Evolutionary conservation across 2,888 invertebrate species (phyloP).

Genomic region (Eretmocerus hayati): DNA sequence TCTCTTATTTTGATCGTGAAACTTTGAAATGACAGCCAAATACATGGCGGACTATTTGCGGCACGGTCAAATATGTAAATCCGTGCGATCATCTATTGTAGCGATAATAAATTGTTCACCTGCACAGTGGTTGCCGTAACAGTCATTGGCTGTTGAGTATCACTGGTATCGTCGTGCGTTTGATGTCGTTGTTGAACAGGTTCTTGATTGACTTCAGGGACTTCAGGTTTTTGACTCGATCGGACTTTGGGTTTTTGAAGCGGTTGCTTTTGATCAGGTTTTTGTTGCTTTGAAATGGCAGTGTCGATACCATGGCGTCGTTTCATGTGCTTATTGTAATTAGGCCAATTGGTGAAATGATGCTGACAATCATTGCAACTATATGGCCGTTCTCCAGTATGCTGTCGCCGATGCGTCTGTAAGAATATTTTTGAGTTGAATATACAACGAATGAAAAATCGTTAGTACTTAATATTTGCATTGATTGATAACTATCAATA

Average conservation of each 20-base stretch:
- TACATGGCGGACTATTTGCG: too few relatives aligned
- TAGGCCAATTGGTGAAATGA: constrained; percentile 76
- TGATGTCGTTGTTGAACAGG: background rate
- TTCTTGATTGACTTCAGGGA: constrained; percentile 18
- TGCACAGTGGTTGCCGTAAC: constrained; percentile 10
- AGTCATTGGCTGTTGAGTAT: constrained; percentile 9
- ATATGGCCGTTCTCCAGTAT: constrained; percentile 63
- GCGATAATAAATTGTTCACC: constrained; percentile 11
- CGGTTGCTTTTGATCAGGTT: background rate
- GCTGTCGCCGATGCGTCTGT: constrained; percentile 65
- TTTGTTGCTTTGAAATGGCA: constrained; percentile 45
- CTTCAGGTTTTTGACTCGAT: constrained; percentile 28
- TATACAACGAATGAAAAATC: too few relatives aligned
- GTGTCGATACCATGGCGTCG: constrained; percentile 61
- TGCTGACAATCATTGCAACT: constrained; percentile 65
- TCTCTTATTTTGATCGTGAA: too few relatives aligned
- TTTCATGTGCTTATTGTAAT: constrained; percentile 78
- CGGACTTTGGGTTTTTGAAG: constrained; percentile 25
- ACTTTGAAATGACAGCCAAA: too few relatives aligned
- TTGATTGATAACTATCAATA: too few relatives aligned
- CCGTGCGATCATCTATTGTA: background rate
- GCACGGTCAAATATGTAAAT: too few relatives aligned
- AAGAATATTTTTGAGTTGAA: too few relatives aligned
- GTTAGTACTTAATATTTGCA: too few relatives aligned
- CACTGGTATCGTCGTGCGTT: constrained; percentile 1